A percentile compares a stretch with the other conserved stretches of the same genome.
These are phyloP conservation scores for Drosophila arawakana DNA, from an alignment of 1,140 invertebrate genomes.

Conservation along the genomic window DNA sequence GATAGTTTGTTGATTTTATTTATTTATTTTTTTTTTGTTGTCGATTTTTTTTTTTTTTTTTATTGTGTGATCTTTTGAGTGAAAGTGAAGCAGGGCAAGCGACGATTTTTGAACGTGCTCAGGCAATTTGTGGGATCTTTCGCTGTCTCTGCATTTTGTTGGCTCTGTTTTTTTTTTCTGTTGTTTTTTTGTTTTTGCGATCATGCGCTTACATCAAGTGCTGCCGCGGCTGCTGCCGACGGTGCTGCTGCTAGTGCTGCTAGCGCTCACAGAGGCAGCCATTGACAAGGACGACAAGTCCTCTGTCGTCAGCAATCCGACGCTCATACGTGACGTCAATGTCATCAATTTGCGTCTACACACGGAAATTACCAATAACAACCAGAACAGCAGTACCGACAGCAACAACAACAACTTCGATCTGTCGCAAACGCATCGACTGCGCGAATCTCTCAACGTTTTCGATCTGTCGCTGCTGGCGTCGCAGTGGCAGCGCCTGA, in stretches of 20 bases:
- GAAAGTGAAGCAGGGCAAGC: constrained; percentile 64
- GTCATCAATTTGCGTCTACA: constrained; percentile 68
- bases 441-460: constrained; percentile 86
- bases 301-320: constrained; percentile 1
- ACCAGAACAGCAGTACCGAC: constrained; percentile 1
- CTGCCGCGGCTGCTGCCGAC: constrained; percentile 43
- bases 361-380: constrained; percentile 24
- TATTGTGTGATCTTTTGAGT: constrained; percentile 51
- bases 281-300: constrained; percentile 68
- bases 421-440: constrained; percentile 74
- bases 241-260: constrained; percentile 10
- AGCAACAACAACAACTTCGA: constrained; percentile 37
- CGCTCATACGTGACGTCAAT: constrained; percentile 29
- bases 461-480: constrained; percentile 85
- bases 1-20: constrained; percentile 39
- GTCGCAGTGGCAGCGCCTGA: constrained; percentile 84
- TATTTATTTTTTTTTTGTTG: constrained; percentile 32
- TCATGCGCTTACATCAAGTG: constrained; percentile 41
- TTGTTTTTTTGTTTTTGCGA: constrained; percentile 16
- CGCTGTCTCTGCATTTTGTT: background rate
- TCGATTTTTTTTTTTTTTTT: constrained; percentile 43
- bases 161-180: constrained; percentile 5
- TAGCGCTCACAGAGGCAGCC: constrained; percentile 40
- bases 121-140: constrained; percentile 56
- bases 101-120: constrained; percentile 60